Evolutionary conservation across 2,888 invertebrate species (phyloP).

Genomic region (Drosophila emarginata): DNA sequence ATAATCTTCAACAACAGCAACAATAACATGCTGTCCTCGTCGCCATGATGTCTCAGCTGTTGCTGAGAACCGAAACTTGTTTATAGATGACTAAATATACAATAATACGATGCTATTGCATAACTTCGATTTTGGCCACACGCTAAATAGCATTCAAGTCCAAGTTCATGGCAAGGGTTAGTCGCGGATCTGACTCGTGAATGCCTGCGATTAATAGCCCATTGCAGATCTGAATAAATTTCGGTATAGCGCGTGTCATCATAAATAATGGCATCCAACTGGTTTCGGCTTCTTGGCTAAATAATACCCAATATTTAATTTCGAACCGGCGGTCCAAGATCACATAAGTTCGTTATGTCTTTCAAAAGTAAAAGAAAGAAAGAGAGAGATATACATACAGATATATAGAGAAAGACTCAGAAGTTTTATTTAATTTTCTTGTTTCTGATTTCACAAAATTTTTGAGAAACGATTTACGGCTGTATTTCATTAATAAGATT

Average conservation of each 20-base stretch:
- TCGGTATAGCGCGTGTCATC: conserved; percentile 20
- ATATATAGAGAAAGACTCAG: conserved; percentile 24
- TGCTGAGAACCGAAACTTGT: conserved; percentile 11
- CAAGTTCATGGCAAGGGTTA: conserved; percentile 47
- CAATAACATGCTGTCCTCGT: conserved; percentile 30
- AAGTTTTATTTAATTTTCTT: conserved; percentile 53
- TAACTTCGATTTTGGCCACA: conserved; percentile 59
- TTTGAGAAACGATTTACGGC: conserved; percentile 51
- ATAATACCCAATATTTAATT: not conserved
- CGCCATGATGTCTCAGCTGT: conserved; percentile 60
- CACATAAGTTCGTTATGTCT: too few species aligned
- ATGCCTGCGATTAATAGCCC: conserved; percentile 16
- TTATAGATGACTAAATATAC: conserved; percentile 1
- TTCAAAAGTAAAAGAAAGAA: not conserved
- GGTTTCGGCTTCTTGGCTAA: conserved; percentile 41
- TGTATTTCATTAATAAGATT: conserved; percentile 51
- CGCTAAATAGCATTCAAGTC: conserved; percentile 21
- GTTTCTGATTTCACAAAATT: conserved; percentile 39
- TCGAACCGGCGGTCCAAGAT: conserved; percentile 28
- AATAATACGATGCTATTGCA: conserved; percentile 40
- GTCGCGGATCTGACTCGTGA: conserved; percentile 41
- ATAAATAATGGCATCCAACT: conserved; percentile 49
- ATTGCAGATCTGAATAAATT: conserved; percentile 62
- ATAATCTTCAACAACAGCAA: conserved; percentile 7
- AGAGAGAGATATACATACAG: conserved; percentile 41